Evolutionary conservation across 2,888 invertebrate species (phyloP).

Genomic region (Philonicus albiceps): DNA sequence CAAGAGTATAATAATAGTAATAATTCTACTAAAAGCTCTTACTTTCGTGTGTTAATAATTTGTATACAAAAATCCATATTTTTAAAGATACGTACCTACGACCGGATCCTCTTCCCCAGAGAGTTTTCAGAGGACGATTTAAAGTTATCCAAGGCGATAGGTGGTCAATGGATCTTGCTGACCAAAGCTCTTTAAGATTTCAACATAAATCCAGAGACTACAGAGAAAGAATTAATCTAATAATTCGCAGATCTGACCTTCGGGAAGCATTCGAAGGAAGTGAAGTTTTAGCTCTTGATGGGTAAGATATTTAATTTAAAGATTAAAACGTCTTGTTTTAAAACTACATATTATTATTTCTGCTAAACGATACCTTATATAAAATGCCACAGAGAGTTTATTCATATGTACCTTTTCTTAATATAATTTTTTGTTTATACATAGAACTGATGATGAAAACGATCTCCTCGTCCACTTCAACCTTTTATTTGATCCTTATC

Average conservation of each 20-base stretch:
- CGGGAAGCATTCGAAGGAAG: slow-evolving; percentile 79
- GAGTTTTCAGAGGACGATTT: slow-evolving; percentile 84
- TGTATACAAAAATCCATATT: background rate
- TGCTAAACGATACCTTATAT: too few relatives aligned
- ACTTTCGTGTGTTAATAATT: background rate
- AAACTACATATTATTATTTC: too few relatives aligned
- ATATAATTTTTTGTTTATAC: slow-evolving; percentile 42
- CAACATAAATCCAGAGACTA: slow-evolving; percentile 77
- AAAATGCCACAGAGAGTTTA: background rate
- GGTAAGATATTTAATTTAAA: slow-evolving; percentile 64
- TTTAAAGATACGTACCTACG: slow-evolving; percentile 61
- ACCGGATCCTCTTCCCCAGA: slow-evolving; percentile 75
- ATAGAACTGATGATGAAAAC: slow-evolving; percentile 70
- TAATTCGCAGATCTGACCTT: slow-evolving; percentile 77
- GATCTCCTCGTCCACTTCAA: slow-evolving; percentile 86
- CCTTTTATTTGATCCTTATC: slow-evolving; percentile 81
- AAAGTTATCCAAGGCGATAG: slow-evolving; percentile 74
- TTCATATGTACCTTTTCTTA: background rate
- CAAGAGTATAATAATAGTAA: background rate
- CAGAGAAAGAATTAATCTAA: slow-evolving; percentile 76
- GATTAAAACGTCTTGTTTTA: too few relatives aligned
- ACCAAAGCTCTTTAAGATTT: slow-evolving; percentile 74
- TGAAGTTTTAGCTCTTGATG: slow-evolving; percentile 85
- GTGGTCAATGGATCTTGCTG: slow-evolving; percentile 73
- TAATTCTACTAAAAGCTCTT: background rate